Evolutionary conservation across 1,140 invertebrate species (phyloP).

Genomic region (Diuraphis noxia): DNA sequence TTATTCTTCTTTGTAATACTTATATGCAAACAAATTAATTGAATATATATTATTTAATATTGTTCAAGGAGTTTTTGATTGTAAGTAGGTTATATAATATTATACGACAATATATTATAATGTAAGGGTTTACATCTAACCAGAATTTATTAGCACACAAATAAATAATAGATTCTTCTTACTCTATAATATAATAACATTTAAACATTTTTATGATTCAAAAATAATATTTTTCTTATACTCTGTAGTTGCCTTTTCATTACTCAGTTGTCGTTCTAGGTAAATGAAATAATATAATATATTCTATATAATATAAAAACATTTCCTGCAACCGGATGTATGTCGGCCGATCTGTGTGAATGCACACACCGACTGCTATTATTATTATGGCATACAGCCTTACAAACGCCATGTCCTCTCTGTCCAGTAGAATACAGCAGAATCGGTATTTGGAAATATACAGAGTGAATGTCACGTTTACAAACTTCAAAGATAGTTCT

Average conservation of each 20-base stretch:
- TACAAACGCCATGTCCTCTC: neutral
- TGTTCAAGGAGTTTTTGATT: neutral
- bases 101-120: neutral
- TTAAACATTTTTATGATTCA: neutral
- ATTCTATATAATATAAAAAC: conserved; percentile 7
- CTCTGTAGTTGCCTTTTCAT: neutral
- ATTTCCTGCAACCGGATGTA: conserved; percentile 17
- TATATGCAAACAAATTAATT: neutral
- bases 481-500: neutral
- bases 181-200: neutral
- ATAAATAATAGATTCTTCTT: neutral
- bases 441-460: neutral
- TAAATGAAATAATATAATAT: conserved; percentile 4
- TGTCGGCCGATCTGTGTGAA: conserved; percentile 4
- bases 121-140: neutral
- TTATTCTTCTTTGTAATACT: neutral
- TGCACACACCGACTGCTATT: conserved; percentile 5
- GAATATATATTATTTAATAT: neutral
- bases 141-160: neutral
- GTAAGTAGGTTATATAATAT: neutral
- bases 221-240: neutral
- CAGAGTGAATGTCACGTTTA: conserved; percentile 3
- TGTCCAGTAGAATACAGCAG: neutral
- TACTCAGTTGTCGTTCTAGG: neutral
- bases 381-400: neutral